These are phyloP conservation scores for Heliconius eleuchia DNA, from an alignment of 1,140 invertebrate genomes.

Conservation along the genomic window DNA sequence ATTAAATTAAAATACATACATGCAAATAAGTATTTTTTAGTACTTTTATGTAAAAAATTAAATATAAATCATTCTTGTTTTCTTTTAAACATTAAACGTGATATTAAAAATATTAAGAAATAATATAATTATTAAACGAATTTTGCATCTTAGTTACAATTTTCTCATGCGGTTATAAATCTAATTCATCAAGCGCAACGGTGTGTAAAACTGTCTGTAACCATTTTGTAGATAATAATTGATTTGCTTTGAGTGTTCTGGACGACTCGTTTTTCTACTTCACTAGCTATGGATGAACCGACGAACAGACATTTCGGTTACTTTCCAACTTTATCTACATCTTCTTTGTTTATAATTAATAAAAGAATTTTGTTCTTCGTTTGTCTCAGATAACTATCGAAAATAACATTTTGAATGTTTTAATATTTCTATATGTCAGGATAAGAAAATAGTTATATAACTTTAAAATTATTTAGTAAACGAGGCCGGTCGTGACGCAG, in stretches of 20 bases:
- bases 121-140: background rate
- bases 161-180: background rate
- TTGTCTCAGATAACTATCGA: background rate
- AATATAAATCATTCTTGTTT: background rate
- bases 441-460: background rate
- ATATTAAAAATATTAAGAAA: too few relatives aligned
- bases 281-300: conserved; percentile 12
- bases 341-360: background rate
- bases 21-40: background rate
- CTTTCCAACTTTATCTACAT: background rate
- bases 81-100: too few relatives aligned
- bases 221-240: conserved; percentile 24
- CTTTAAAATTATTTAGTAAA: too few relatives aligned
- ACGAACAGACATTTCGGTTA: conserved; percentile 1
- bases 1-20: background rate
- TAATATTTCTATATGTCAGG: background rate
- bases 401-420: background rate
- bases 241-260: conserved; percentile 21
- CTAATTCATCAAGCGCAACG: background rate
- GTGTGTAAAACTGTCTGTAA: conserved; percentile 20
- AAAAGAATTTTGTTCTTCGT: background rate
- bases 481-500: too few relatives aligned
- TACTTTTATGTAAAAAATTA: background rate
- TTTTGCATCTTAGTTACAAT: background rate
- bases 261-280: conserved; percentile 26